Conservation (phyloP, 2,888 invertebrate species). For the Rosalia funebris region DNA sequence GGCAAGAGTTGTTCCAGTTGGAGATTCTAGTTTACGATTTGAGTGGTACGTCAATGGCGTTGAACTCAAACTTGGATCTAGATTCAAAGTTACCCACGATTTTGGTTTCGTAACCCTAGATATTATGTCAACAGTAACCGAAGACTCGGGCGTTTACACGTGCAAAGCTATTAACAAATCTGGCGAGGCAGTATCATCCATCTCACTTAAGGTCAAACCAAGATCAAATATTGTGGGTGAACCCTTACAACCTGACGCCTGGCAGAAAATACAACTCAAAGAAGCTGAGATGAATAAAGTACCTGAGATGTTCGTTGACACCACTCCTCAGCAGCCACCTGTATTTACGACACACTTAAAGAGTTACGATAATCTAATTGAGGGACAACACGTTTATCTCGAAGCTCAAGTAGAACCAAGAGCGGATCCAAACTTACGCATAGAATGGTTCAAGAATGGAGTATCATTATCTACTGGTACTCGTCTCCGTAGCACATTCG, state of each 20-base stretch:
- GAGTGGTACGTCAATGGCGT: conserved; percentile 97
- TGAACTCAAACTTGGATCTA: conserved; percentile 90
- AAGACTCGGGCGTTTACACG: conserved; percentile 93
- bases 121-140: conserved; percentile 85
- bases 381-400: conserved; percentile 86
- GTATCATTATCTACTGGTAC: conserved; percentile 86
- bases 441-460: conserved; percentile 96
- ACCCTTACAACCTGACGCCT: conserved; percentile 88
- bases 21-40: conserved; percentile 90
- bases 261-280: conserved; percentile 90
- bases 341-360: conserved; percentile 94
- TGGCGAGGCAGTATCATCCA: conserved; percentile 93
- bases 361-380: conserved; percentile 83
- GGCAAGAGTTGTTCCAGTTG: conserved; percentile 91
- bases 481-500: conserved; percentile 91
- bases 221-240: conserved; percentile 84
- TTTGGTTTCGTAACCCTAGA: conserved; percentile 95
- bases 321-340: conserved; percentile 89
- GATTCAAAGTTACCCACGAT: conserved; percentile 91
- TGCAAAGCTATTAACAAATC: conserved; percentile 94
- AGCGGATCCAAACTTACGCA: conserved; percentile 85
- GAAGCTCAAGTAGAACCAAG: conserved; percentile 93
- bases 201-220: conserved; percentile 87
- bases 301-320: conserved; percentile 87
- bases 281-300: conserved; percentile 93